Base-by-base conservation (phyloP, 30 jellyfish, hydroid and myxozoan species). In the Aurelia sp. region DNA sequence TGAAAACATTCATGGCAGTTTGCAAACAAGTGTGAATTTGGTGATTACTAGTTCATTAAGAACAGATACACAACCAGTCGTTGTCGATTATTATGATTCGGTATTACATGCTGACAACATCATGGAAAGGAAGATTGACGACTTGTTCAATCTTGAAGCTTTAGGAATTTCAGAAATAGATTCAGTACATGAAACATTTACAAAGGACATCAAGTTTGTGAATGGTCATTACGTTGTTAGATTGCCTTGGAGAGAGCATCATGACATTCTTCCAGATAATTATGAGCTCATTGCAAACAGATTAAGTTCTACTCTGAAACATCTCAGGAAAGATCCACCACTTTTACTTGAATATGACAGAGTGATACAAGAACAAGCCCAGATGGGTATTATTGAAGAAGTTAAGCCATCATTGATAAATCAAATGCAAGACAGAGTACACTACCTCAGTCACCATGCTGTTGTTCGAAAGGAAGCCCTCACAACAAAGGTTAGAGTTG, bases 101-200 rank as follows among this genome's bases (percentile, higher is more conserved):
- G 30, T 57, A 9, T 60, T 4, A 13, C 37, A 21, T n/a, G 44
- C 17, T 2, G 50, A 31, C 4, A 48, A 64, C 20, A 12, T 31
- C 4, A 19, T 15, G 59, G 59, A 35, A 13, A 69, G 5, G 16
- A 11, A 18, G 6, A 5, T 44, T 13, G 37, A 73, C 12, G 76
- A 23, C 18, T 18, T 73, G 35, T 73, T 76, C 76, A 74, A 73
- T 50, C 44, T 73, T 17, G 71, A 73, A 33, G 47, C 85, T 21
- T 76, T 27, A 19, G 85, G 73, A 73, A 73, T 73, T 20, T 40
- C 76, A 73, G 74, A 73, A 19, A 73, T 33, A 3, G 85, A 73
- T 51, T 33, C 71, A 4, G 85, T 73, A 13, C 74, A 73, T 50
- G 85, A 57, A 18, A 11, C 85, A 18, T 73, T 73, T 51, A 51